Evolutionary conservation across 2,888 invertebrate genomes (phyloP), one percentile per base, ranked within the genome.

Genomic region (Andrena minutula): DNA sequence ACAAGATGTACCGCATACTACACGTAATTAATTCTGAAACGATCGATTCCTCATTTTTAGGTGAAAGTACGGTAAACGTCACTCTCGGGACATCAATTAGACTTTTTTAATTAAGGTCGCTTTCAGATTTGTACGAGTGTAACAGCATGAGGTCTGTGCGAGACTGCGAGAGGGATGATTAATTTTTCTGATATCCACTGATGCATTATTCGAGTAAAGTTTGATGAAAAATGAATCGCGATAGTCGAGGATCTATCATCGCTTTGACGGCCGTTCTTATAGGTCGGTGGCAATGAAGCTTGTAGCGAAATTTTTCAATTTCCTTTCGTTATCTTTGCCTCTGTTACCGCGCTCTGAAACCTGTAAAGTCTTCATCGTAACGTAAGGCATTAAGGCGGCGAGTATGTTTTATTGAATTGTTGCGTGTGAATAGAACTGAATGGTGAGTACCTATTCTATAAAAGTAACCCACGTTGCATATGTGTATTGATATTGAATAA

Each of bases 141-240:
- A 12, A 51, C 23, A 23, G 23, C 23, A 53, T 8, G n/a, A 61
- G 51, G 23, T 66, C 7, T 60, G 32, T 30, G 26, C 30, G 20
- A 56, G n/a, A 20, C 12, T 68, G 61, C 20, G 6, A 12, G n/a
- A 30, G 8, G 12, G 26, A 68, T 53, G 75, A 78, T 78, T 78
- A 66, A 68, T 78, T 63, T 61, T 32, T 61, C 23, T 41, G 53
- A 20, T 26, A n/a, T 3, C 7, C 30, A 63, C 23, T 53, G 77
- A 66, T 32, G 49, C 10, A 60, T 71, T 47, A 58, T 68, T 63
- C 32, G 60, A 47, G n/a, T 0, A n/a, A 63, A 63, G 51, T 74
- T 47, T 16, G 53, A 75, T 78, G 75, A 75, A 63, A 75, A 75
- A 78, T 75, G 78, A 75, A 56, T 75, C 61, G 41, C 30, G 32